Base-by-base conservation (phyloP, 2,113 vertebrate genomes). In the Calypte anna region DNA sequence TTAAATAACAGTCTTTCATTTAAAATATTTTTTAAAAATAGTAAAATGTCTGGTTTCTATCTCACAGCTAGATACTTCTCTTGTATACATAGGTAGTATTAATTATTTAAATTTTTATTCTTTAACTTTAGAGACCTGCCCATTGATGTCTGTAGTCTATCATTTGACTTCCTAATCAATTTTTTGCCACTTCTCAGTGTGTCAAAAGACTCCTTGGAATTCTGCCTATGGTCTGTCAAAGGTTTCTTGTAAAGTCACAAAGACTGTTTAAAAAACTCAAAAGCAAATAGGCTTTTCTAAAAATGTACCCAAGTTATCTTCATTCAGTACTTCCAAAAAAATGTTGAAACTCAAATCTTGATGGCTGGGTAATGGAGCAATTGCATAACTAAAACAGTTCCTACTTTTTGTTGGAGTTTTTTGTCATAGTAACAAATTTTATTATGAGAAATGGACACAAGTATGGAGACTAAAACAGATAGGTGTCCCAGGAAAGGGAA, bases 271-370 rank as follows among this genome's bases (percentile, higher is more conserved):
- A 87, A 78, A 91, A 74, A 63, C 2, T 2, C 51, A 38, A 63
- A 86, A 78, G 43, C 58, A 83, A 92, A 81, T 78, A 92, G 23
- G 3, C 85, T 92, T 83, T 46, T 88, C 86, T 92, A 81, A 96
- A 96, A 96, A 88, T 59, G 64, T 81, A 63, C 61, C 38, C 43
- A 51, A 51, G 9, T 91, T 88, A 67, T 88, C 92, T 88, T 79
- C 0, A 2, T 77, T 91, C 48, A 63, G 23, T 91, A 33, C 73
- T 86, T 94, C 72, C 73, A 92, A 83, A 95, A 95, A 88, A 74
- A 91, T 38, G 40, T 63, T 64, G 69, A 93, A 78, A 59, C 40
- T 91, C 80, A 40, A 61, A 88, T 90, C 90, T 80, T 88, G 88
- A 77, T 90, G 58, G 43, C 75, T 76, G 85, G 82, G n/a, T 76